Evolutionary conservation across 2,888 invertebrate species (phyloP), one percentile per base, ranked within the genome.

Genomic region (Plebejus argus): DNA sequence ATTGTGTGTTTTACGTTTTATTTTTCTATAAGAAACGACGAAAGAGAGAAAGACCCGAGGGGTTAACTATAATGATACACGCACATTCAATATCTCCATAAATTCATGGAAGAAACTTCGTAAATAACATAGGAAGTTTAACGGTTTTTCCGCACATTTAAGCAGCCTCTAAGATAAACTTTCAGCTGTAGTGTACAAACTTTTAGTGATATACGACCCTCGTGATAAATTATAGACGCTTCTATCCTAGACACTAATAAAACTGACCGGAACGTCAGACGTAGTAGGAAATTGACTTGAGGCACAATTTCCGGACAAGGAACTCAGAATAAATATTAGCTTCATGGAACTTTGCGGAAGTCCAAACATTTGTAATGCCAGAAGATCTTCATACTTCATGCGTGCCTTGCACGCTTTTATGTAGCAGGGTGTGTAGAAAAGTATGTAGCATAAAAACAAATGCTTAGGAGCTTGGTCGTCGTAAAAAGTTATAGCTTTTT

Each of bases 211-310:
- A 66, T 33, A 66, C 23, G 45, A 12, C 1, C 20, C 12, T 45
- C 1, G 39, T 72, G 45, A 72, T 72, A 72, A n/a, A 72, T 20
- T 2, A 45, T 20, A 20, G 5, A 45, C 1, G 20, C 0, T 33
- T 12, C 45, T 20, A 33, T 6, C 18, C 28, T 71, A 71, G 72
- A 39, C 39, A 39, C 45, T 45, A 45, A 72, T 45, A 72, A 72
- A 72, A 39, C 45, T 39, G 45, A 45, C 72, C 72, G 72, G 72
- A 72, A 23, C 72, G 12, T 20, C 45, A 72, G 72, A 45, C 71
- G 45, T 72, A 45, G 39, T 45, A 20, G 39, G 72, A 72, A 72
- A 72, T 72, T 72, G 72, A 72, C 72, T 71, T 39, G 72, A 72
- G 39, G 45, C 39, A 20, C 72, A 72, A 72, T 72, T 72, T 72